Conservation (phyloP, 2,113 vertebrate species). For the Tautogolabrus adspersus region DNA sequence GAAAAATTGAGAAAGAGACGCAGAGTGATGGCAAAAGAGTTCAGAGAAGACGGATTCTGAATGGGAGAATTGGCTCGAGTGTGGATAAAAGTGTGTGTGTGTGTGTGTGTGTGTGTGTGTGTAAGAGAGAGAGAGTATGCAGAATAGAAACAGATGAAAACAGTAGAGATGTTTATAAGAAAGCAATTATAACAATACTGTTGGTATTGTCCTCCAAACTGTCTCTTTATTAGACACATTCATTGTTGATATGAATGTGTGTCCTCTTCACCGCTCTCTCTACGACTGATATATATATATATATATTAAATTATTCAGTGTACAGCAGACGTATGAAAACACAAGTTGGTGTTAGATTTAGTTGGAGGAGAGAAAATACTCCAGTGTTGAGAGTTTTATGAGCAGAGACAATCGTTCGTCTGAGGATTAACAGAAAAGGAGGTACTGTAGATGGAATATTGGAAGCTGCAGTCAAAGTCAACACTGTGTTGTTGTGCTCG, state of each 20-base stretch:
- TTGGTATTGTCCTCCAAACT: not conserved
- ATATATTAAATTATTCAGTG: not conserved
- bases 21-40: constrained; percentile 19
- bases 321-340: not conserved
- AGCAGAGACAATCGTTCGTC: not conserved
- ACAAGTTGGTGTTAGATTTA: too few relatives aligned
- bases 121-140: not conserved
- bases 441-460: not conserved
- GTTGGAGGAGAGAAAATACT: not conserved
- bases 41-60: constrained; percentile 26
- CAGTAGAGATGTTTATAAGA: not conserved
- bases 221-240: not conserved
- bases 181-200: not conserved
- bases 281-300: not conserved
- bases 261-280: not conserved
- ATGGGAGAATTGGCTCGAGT: not conserved
- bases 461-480: not conserved
- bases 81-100: not conserved
- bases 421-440: not conserved
- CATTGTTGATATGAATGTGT: not conserved
- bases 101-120: not conserved
- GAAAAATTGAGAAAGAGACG: constrained; percentile 51
- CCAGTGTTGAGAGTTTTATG: too few relatives aligned
- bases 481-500: not conserved
- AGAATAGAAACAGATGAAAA: not conserved